Conservation (phyloP, 1,140 invertebrate genomes). For the Epicauta chinensis region DNA sequence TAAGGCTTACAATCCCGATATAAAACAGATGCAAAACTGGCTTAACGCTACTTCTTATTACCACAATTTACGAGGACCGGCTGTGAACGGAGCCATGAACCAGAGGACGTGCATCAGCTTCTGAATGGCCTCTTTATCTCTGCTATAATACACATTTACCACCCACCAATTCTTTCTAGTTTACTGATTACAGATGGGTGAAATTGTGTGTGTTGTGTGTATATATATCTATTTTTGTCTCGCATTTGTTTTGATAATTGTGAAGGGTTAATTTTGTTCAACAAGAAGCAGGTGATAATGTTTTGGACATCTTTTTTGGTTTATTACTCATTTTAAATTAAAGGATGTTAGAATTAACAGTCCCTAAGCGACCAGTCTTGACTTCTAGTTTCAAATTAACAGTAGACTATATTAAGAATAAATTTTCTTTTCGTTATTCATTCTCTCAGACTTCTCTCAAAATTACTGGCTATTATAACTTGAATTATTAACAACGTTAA, state of each 20-base stretch:
- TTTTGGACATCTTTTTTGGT: conserved; percentile 2
- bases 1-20: conserved; percentile 22
- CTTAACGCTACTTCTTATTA: conserved; percentile 23
- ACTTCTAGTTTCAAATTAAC: conserved; percentile 9
- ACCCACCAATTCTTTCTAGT: neutral
- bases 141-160: neutral
- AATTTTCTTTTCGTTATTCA: conserved; percentile 4
- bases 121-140: conserved; percentile 14
- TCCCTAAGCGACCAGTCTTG: conserved; percentile 4
- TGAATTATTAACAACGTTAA: conserved; percentile 16
- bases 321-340: conserved; percentile 4
- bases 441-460: neutral
- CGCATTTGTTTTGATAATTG: no score
- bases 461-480: conserved; percentile 11
- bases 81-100: conserved; percentile 15
- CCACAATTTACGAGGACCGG: conserved; percentile 22
- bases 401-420: conserved; percentile 5
- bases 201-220: no score
- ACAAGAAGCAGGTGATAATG: conserved; percentile 8
- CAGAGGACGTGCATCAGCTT: conserved; percentile 15
- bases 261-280: no score
- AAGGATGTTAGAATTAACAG: conserved; percentile 5
- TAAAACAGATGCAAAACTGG: conserved; percentile 23
- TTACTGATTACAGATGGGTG: no score
- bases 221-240: no score